Percentiles rank a stretch among this genome's conserved stretches.
Conservation (phyloP, 2,888 invertebrate genomes). For the Papilio protenor region DNA sequence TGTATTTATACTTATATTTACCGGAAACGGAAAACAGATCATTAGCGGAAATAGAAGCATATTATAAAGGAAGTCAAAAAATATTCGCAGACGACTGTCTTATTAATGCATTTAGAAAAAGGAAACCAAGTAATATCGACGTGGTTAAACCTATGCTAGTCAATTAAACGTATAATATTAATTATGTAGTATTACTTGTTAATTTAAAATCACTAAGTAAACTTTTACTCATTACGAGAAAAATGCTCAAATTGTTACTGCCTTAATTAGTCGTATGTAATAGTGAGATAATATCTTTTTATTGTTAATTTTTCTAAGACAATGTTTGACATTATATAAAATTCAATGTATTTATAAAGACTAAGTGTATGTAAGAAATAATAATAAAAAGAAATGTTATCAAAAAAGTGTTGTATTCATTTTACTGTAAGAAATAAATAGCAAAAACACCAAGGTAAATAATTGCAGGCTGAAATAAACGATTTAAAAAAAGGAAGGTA, state of each 20-base stretch:
- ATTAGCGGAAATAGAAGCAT: conserved; percentile 81
- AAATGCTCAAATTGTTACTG: conserved; percentile 42
- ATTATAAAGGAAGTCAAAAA: conserved; percentile 70
- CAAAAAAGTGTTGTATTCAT: not conserved
- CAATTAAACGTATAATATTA: conserved; percentile 50
- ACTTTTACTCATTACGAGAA: conserved; percentile 15
- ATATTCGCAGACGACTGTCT: conserved; percentile 77
- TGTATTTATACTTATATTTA: conserved; percentile 80
- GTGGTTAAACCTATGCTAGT: conserved; percentile 71
- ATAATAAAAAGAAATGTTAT: conserved; percentile 9
- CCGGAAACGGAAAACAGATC: conserved; percentile 83
- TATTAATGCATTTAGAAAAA: conserved; percentile 72
- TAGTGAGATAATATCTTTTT: not conserved
- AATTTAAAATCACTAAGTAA: not conserved
- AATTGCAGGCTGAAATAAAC: not conserved
- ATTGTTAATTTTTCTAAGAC: conserved; percentile 24
- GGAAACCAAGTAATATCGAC: conserved; percentile 56
- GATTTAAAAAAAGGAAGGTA: not conserved
- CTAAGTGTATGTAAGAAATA: not conserved
- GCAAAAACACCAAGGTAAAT: not conserved
- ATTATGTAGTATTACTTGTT: not conserved
- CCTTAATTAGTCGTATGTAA: conserved; percentile 15
- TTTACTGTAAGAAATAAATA: not conserved
- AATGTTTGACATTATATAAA: conserved; percentile 20
- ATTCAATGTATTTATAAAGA: conserved; percentile 13